These are phyloP conservation scores for Idaea aversata DNA, from an alignment of 2,888 invertebrate species.

Conservation along the genomic window DNA sequence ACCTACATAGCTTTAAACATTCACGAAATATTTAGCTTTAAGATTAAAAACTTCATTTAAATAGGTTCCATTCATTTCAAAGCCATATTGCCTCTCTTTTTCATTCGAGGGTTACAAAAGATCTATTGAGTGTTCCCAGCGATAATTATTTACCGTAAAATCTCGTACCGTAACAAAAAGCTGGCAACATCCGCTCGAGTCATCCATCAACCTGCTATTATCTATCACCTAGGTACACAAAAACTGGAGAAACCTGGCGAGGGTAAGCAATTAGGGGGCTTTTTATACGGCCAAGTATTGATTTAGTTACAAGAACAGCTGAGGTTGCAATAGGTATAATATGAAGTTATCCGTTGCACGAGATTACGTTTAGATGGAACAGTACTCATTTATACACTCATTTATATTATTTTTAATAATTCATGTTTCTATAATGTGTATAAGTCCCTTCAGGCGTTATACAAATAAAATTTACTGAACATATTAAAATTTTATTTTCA, in stretches of 20 bases:
- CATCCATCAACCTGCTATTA: neutral
- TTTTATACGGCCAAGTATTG: neutral
- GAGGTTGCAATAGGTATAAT: neutral
- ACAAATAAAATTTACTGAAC: too few species aligned
- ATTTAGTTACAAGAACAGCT: neutral
- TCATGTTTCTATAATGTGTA: too few species aligned
- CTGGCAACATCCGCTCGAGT: neutral
- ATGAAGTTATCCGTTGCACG: too few species aligned
- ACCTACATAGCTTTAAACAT: too few species aligned
- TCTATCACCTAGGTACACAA: neutral
- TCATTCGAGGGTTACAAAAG: neutral
- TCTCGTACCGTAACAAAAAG: neutral
- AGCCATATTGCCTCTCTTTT: neutral
- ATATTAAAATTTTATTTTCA: too few species aligned
- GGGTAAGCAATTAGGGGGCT: neutral
- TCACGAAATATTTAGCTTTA: too few species aligned
- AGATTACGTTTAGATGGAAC: too few species aligned
- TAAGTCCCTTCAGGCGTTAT: too few species aligned
- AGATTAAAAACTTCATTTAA: too few species aligned
- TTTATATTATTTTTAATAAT: too few species aligned
- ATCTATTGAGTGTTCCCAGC: neutral
- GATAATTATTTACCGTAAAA: neutral
- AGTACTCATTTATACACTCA: too few species aligned
- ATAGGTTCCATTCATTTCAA: too few species aligned
- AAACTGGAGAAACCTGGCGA: neutral